Evolutionary conservation across 2,797 vertebrate species (phyloP).

Genomic region (Microchirus variegatus): DNA sequence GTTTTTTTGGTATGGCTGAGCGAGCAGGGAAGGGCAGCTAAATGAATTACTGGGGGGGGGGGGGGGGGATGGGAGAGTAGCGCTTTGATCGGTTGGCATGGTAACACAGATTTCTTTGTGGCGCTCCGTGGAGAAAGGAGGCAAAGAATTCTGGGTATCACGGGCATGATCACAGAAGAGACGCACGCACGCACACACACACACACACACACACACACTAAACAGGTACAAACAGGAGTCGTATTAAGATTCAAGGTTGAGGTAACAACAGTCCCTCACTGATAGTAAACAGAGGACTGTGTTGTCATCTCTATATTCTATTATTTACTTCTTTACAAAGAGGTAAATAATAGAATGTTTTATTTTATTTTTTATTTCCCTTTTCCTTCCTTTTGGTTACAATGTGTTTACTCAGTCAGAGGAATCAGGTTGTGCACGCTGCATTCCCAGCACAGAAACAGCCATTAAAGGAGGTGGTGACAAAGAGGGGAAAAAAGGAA

Average conservation of each 20-base stretch:
- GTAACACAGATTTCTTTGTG: slow-evolving; percentile 78
- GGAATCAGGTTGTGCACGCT: slow-evolving; percentile 52
- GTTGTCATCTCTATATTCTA: slow-evolving; percentile 6
- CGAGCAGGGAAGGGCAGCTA: slow-evolving; percentile 39
- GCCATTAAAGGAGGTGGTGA: slow-evolving; percentile 3
- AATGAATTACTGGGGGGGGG: slow-evolving; percentile 47
- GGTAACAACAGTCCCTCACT: slow-evolving; percentile 33
- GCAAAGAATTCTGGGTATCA: slow-evolving; percentile 68
- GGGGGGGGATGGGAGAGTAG: slow-evolving; percentile 30
- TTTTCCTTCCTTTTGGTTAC: slow-evolving; percentile 6
- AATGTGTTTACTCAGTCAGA: slow-evolving; percentile 35
- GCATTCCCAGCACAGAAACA: slow-evolving; percentile 42
- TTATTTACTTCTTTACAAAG: slow-evolving; percentile 12
- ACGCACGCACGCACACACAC: slow-evolving; percentile 14
- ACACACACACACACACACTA: slow-evolving; percentile 20
- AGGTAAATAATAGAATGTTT: neutral
- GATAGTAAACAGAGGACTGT: slow-evolving; percentile 19
- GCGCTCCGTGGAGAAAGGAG: slow-evolving; percentile 56
- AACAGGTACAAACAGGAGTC: slow-evolving; percentile 63
- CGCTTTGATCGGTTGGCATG: slow-evolving; percentile 76
- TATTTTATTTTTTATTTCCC: neutral
- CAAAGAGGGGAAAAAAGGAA: slow-evolving; percentile 14
- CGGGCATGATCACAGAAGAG: slow-evolving; percentile 53
- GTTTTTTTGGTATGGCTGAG: slow-evolving; percentile 29
- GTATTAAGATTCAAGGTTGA: slow-evolving; percentile 71